Percentiles rank a stretch among this genome's conserved stretches.
These are phyloP conservation scores for Phalacrocorax aristotelis DNA, from an alignment of 2,113 vertebrate genomes.

Conservation along the genomic window DNA sequence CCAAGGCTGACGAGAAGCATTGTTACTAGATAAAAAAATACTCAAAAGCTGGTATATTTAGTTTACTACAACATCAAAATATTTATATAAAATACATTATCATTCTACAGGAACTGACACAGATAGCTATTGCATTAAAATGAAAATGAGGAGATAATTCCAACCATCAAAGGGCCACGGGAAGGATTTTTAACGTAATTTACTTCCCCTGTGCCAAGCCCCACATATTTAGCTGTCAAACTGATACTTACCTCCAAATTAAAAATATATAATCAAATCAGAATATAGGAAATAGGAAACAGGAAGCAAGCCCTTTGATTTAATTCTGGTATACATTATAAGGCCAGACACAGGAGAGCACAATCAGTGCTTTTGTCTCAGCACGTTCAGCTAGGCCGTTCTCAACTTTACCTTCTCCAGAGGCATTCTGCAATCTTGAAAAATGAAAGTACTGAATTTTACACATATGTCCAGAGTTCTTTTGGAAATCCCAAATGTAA, in stretches of 20 bases:
- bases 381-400: neutral
- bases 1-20: neutral
- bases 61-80: neutral
- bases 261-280: neutral
- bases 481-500: neutral
- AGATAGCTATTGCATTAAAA: neutral
- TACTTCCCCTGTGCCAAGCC: neutral
- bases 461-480: accelerated
- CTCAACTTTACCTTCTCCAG: neutral
- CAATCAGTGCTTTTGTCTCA: neutral
- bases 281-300: neutral
- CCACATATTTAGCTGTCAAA: neutral
- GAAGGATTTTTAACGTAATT: neutral
- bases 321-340: accelerated
- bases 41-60: neutral
- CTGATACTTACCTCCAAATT: neutral
- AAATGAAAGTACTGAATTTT: neutral
- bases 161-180: neutral
- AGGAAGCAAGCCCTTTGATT: neutral
- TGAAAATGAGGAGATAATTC: neutral
- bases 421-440: neutral
- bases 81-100: neutral
- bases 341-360: neutral
- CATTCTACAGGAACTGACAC: neutral
- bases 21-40: neutral